A percentile compares a stretch with the other conserved stretches of the same genome.
Evolutionary conservation across 1,140 invertebrate genomes (phyloP).

Genomic region (Triops longicaudatus): DNA sequence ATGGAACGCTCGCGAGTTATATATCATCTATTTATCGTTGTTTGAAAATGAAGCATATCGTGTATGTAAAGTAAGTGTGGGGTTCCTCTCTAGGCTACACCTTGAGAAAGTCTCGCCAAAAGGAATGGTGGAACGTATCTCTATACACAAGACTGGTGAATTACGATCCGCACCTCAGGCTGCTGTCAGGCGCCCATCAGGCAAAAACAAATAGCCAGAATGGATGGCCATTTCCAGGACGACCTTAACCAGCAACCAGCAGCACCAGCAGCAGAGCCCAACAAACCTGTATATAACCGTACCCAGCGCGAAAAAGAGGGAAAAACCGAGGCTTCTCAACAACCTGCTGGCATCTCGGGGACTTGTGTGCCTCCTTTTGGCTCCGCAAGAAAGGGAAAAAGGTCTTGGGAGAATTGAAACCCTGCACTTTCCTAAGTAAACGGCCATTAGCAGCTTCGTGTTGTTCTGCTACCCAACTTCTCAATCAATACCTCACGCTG

Average conservation of each 20-base stretch:
- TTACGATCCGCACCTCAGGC: slow-evolving; percentile 21
- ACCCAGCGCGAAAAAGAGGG: not conserved
- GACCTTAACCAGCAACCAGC: slow-evolving; percentile 16
- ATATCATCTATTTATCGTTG: too few species aligned
- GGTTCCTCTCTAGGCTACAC: too few species aligned
- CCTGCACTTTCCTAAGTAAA: not conserved
- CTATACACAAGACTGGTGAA: slow-evolving; percentile 5
- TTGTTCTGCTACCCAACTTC: not conserved
- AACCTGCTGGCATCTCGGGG: not conserved
- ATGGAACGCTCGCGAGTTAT: too few species aligned
- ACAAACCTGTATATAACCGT: not conserved
- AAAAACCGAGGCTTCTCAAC: not conserved
- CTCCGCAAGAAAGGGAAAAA: not conserved
- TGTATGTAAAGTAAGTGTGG: too few species aligned
- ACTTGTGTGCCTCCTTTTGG: not conserved
- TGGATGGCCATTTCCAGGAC: slow-evolving; percentile 18
- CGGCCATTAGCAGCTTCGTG: slow-evolving; percentile 6
- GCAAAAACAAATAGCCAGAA: slow-evolving; percentile 26
- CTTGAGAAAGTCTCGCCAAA: too few species aligned
- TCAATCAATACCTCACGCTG: not conserved
- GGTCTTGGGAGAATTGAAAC: not conserved
- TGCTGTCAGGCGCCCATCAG: slow-evolving; percentile 26
- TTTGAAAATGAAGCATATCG: too few species aligned
- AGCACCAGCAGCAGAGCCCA: not conserved
- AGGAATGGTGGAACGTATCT: not conserved